Evolutionary conservation across 2,113 vertebrate genomes (phyloP).

Genomic region (Ceuthmochares aereus): DNA sequence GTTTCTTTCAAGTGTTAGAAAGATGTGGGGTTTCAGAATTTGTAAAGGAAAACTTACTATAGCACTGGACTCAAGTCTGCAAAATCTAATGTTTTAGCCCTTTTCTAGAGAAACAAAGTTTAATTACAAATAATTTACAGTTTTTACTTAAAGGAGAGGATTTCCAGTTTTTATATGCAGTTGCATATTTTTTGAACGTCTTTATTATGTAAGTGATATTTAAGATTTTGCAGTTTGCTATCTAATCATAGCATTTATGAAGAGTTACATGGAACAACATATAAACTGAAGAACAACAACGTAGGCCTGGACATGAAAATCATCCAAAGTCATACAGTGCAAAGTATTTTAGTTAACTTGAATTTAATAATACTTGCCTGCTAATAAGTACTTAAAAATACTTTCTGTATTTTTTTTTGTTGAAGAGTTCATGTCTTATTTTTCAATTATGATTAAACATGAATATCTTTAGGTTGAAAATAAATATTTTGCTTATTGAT

Average conservation of each 20-base stretch:
- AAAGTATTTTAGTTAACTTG: not conserved
- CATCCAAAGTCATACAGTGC: not conserved
- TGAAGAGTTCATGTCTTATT: not conserved
- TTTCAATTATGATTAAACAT: not conserved
- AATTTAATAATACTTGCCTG: not conserved
- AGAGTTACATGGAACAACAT: not conserved
- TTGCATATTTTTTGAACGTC: not conserved
- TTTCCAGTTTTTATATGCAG: not conserved
- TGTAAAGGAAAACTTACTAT: not conserved
- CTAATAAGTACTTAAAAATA: not conserved
- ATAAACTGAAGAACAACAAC: not conserved
- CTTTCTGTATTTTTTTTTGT: not conserved
- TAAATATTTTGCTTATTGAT: not conserved
- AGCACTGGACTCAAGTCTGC: not conserved
- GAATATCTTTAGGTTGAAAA: not conserved
- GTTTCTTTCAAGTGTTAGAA: not conserved
- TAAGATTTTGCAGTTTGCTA: not conserved
- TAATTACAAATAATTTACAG: not conserved
- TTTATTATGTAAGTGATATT: not conserved
- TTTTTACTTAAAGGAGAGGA: not conserved
- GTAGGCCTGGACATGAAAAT: not conserved
- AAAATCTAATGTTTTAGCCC: not conserved
- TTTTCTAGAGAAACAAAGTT: not conserved
- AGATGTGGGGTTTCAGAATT: not conserved
- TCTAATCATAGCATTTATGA: not conserved